Evolutionary conservation across 2,113 vertebrate genomes (phyloP), one percentile per base, ranked within the genome.

Genomic region (Leptocoma aspasia): DNA sequence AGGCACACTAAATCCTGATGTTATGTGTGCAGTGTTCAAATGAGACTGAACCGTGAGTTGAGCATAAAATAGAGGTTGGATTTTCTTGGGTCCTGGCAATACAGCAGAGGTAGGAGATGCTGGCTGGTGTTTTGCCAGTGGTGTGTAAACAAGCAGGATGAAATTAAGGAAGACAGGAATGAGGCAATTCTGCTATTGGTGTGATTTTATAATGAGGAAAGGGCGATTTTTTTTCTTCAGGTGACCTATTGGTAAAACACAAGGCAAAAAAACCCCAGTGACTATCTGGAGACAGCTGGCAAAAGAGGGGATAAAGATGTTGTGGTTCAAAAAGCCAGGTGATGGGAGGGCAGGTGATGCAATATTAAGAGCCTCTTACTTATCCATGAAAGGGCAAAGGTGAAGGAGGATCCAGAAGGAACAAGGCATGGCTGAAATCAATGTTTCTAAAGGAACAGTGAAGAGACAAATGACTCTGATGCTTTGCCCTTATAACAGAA

Each of bases 21-120:
- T 21, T 31, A 20, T 0, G 0, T 72, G 7, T 49, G 31, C 44
- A 35, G 44, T 59, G 17, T 47, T 94, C 27, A 72, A 50, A n/a
- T 44, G 42, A 47, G 53, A 22, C 50, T 69, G 33, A 68, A 49
- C 10, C 0, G 0, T 15, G 44, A 60, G 33, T 6, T 4, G 1
- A 47, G 3, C 47, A 11, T 30, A 41, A 54, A 26, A 15, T 2
- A 71, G 28, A 68, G 11, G 9, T 39, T 70, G 30, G 45, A 24
- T 85, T 80, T 57, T 57, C 23, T 61, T 26, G 33, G 60, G 5
- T 79, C 15, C 22, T 49, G 30, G 10, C 10, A 76, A 24, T 77
- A 31, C 4, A 70, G 13, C 18, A 31, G 45, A 44, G 11, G 9
- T 42, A 53, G 70, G 15, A 73, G 45, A 27, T 42, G 24, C 23